Percentiles rank a stretch among this genome's conserved stretches.
Conservation (phyloP, 2,113 vertebrate genomes). For the Grus americana region DNA sequence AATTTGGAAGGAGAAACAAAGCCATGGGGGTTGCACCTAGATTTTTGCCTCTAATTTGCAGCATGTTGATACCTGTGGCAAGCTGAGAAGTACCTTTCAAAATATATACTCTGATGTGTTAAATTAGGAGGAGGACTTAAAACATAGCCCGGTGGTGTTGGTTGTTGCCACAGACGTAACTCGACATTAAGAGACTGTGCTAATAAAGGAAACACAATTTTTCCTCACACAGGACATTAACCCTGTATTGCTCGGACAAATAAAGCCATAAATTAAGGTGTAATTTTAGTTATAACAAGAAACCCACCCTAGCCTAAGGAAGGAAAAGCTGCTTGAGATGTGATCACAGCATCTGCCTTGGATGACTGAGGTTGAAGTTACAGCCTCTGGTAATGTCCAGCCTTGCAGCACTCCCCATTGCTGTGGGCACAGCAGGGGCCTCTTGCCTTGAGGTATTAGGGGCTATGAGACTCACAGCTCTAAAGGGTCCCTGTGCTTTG, state of each 20-base stretch:
- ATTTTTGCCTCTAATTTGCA: neutral
- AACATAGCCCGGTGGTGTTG: constrained; percentile 10
- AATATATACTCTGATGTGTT: constrained; percentile 2
- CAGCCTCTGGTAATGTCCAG: neutral
- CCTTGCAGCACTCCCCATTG: neutral
- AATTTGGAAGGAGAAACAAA: neutral
- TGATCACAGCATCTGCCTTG: neutral
- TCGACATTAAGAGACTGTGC: constrained; percentile 43
- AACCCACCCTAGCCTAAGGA: neutral
- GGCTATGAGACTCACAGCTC: neutral
- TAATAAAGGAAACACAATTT: constrained; percentile 60
- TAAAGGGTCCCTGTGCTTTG: neutral
- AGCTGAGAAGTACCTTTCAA: constrained; percentile 29
- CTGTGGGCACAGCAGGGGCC: neutral
- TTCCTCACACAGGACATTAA: constrained; percentile 59
- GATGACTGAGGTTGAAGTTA: neutral
- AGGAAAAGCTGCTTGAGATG: neutral
- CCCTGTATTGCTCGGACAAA: constrained; percentile 59
- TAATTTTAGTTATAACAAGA: constrained; percentile 32
- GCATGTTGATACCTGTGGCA: neutral
- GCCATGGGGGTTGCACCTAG: neutral
- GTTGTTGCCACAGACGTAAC: constrained; percentile 34
- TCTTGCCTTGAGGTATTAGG: neutral
- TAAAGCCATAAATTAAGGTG: constrained; percentile 49
- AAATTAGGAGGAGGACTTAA: constrained; percentile 16